These are phyloP conservation scores for Origma solitaria DNA, from an alignment of 2,113 vertebrate genomes.

Conservation along the genomic window DNA sequence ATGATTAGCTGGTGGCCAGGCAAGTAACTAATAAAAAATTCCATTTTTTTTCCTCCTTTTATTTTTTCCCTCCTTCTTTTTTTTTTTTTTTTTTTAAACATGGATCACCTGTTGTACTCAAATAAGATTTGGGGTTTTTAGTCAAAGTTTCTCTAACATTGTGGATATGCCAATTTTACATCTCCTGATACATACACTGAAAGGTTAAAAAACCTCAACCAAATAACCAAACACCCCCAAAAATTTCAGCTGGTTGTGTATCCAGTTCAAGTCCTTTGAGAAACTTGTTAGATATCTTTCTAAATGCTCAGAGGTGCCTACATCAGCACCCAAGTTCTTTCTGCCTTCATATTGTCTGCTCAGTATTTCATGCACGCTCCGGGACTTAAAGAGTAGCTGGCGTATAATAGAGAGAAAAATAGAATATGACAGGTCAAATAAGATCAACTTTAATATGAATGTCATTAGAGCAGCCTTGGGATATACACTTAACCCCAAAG, in stretches of 20 bases:
- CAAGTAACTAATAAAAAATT: background rate
- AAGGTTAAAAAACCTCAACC: background rate
- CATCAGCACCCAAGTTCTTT: background rate
- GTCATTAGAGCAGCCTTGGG: background rate
- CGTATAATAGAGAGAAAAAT: background rate
- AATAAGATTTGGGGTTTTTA: background rate
- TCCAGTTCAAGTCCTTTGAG: background rate
- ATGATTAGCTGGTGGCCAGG: background rate
- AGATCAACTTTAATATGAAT: background rate
- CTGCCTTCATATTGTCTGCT: background rate
- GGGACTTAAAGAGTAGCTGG: background rate
- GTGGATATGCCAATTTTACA: background rate
- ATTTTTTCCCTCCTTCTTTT: no score
- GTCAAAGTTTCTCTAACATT: background rate
- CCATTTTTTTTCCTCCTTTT: no score
- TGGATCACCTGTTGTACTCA: background rate
- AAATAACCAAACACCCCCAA: fast-evolving
- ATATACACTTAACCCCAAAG: background rate
- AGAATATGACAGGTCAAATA: background rate
- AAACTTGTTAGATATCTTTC: background rate
- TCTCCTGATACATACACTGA: background rate
- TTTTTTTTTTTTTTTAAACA: background rate
- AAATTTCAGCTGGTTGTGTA: background rate
- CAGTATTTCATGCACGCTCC: background rate
- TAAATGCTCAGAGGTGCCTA: background rate